A percentile compares a stretch with the other conserved stretches of the same genome.
Conservation (phyloP, 2,797 vertebrate species). For the Cyclopterus lumpus region DNA sequence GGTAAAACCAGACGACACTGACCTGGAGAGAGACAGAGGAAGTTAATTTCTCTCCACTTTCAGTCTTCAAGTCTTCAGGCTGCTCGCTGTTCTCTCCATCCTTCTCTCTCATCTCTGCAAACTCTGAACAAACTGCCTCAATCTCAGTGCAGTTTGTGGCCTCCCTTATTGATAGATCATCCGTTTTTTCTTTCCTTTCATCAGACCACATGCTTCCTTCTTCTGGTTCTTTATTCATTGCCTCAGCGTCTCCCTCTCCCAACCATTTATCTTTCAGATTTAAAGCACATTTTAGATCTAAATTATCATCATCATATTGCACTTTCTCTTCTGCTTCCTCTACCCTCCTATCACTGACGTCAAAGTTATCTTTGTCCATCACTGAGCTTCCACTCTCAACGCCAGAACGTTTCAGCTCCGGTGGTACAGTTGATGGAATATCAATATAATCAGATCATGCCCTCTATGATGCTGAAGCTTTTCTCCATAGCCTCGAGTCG, state of each 20-base stretch:
- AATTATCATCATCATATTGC: neutral
- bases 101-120: neutral
- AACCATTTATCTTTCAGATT: neutral
- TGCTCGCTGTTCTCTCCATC: neutral
- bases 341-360: neutral
- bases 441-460: neutral
- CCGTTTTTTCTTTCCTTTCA: neutral
- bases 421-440: neutral
- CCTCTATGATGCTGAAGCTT: neutral
- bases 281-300: neutral
- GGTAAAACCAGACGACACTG: conserved; percentile 49
- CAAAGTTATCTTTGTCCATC: neutral
- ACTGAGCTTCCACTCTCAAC: neutral
- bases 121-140: neutral
- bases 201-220: neutral
- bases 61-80: neutral
- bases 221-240: neutral
- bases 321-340: neutral
- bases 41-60: neutral
- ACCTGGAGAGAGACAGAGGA: conserved; percentile 61
- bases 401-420: conserved; percentile 14
- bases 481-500: neutral
- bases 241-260: neutral
- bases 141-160: neutral
- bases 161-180: neutral